Conservation (phyloP, 2,113 vertebrate species). For the Spermophilus dauricus region DNA sequence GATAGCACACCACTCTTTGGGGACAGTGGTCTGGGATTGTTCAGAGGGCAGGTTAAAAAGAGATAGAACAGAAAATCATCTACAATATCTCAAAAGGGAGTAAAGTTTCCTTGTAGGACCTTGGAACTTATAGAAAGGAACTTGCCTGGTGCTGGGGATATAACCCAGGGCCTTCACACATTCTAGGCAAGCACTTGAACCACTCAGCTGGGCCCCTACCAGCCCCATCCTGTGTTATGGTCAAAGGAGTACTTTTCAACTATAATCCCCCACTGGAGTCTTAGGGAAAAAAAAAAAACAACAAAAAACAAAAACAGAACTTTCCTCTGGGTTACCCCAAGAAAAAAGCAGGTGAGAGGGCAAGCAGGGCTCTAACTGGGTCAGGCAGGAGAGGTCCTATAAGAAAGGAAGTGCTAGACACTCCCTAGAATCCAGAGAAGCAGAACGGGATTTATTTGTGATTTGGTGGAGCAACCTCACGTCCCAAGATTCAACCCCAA, state of each 20-base stretch:
- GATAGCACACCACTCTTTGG: background rate
- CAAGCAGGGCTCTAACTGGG: background rate
- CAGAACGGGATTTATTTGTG: background rate
- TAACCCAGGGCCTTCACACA: background rate
- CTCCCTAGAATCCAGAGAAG: background rate
- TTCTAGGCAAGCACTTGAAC: background rate
- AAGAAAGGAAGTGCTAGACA: background rate
- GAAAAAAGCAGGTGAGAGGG: background rate
- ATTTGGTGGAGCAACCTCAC: background rate
- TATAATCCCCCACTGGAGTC: background rate
- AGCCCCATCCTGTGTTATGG: background rate
- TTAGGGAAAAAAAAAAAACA: background rate
- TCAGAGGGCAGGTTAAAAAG: background rate
- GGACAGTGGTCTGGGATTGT: background rate
- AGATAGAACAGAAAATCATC: slow-evolving; percentile 10
- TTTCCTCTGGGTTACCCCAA: background rate
- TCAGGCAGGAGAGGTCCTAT: background rate
- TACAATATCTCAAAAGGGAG: background rate
- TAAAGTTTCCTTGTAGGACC: slow-evolving; percentile 2
- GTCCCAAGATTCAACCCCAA: background rate
- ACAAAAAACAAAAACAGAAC: too few relatives aligned
- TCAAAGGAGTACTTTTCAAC: background rate
- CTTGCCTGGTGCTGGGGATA: background rate
- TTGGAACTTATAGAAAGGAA: background rate
- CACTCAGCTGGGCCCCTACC: too few relatives aligned